Base-by-base conservation (phyloP, 2,797 vertebrate genomes). In the Tachyglossus aculeatus region DNA sequence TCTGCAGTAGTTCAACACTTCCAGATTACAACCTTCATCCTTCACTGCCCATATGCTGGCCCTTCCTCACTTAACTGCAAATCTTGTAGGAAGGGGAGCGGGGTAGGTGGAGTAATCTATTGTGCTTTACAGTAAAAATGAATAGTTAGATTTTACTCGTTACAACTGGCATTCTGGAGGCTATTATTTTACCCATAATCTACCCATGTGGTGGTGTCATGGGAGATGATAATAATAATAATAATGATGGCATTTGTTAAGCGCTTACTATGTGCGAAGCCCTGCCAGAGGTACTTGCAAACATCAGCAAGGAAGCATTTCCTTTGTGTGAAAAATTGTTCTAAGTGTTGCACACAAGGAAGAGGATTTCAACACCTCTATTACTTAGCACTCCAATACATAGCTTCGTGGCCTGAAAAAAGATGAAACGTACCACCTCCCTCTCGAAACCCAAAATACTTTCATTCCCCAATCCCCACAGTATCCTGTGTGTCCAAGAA, bases 11-110 rank as follows among this genome's bases (percentile, higher is more conserved):
- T 73, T 56, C n/a, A 56, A 5, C 31, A 25, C 12, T 68, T 61
- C 38, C 36, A 2, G 36, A 15, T 56, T 66, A 57, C 24, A 48
- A 27, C 22, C 34, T 78, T 76, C 34, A 66, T 70, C 14, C 14
- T 71, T 74, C n/a, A 51, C 31, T 67, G 29, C 18, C 76, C 40
- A 62, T 33, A 14, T 1, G 14, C 77, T 73, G 70, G 13, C 54
- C 18, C 15, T 59, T 19, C 18, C 9, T 74, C 73, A 29, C 45
- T 65, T 77, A 75, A 25, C 27, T 32, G 29, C 48, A 76, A 72
- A 40, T 3, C 18, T 27, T 47, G 7, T 76, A 36, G 18, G 61
- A 61, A 64, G 21, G 15, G 8, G 1, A 18, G 32, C 6, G 5
- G 8, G 2, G 25, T 54, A 63, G 78, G 52, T 4, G n/a, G 45